These are phyloP conservation scores for Leptarthrus brevirostris DNA, from an alignment of 2,888 invertebrate species.

Conservation along the genomic window DNA sequence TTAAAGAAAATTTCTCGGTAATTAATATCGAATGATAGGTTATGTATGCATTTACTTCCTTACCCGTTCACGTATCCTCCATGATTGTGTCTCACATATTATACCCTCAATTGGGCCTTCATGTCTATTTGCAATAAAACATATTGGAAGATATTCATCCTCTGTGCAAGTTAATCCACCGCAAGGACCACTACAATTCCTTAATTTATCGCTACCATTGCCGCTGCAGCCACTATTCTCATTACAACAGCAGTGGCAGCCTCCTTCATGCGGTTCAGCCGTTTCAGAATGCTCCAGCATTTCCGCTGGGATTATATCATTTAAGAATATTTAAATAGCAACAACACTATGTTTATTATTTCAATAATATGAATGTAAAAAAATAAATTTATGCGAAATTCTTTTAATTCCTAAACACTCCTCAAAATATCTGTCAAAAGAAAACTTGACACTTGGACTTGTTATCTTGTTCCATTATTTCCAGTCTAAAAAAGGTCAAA, in stretches of 20 bases:
- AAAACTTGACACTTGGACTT: constrained; percentile 4
- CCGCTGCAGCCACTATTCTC: background rate
- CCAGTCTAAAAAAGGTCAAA: too few relatives aligned
- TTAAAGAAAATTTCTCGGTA: background rate
- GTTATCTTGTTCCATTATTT: too few relatives aligned
- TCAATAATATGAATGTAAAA: too few relatives aligned
- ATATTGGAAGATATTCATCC: constrained; percentile 60
- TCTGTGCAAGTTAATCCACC: constrained; percentile 4
- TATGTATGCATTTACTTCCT: constrained; percentile 56
- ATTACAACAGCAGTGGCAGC: constrained; percentile 12
- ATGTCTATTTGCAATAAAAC: constrained; percentile 69
- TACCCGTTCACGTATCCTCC: constrained; percentile 94
- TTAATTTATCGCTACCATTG: background rate
- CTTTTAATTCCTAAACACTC: background rate
- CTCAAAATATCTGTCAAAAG: background rate
- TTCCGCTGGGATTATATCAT: background rate
- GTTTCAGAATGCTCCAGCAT: constrained; percentile 28
- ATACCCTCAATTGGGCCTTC: constrained; percentile 78
- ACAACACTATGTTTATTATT: too few relatives aligned
- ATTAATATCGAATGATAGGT: too few relatives aligned
- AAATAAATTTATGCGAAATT: background rate
- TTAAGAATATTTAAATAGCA: too few relatives aligned
- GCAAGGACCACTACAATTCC: background rate
- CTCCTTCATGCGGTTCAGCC: constrained; percentile 13
- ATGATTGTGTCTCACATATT: constrained; percentile 77